A percentile compares a stretch with the other conserved stretches of the same genome.
phyloP scores from a whole-genome alignment of 2,888 invertebrate genomes.

The Meloe dianella region DNA sequence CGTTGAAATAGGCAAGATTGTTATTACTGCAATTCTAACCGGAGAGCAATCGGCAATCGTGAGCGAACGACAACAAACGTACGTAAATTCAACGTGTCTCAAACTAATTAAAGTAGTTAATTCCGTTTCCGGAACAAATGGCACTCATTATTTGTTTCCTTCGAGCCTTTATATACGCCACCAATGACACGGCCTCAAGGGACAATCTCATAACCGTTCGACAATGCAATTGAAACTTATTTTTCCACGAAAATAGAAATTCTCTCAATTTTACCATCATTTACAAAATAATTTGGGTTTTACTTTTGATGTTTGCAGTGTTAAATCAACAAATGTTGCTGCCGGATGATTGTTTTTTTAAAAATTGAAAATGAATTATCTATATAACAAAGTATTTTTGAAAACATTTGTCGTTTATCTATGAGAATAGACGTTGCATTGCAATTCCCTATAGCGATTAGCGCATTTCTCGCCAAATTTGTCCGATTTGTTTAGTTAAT shows the following conservation, averaged over 20 bases:
- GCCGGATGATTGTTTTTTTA: not conserved
- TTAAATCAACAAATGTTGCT: not conserved
- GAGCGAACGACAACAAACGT: slow-evolving; percentile 54
- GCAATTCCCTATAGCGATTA: slow-evolving; percentile 29
- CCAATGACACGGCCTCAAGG: slow-evolving; percentile 42
- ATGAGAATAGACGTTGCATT: slow-evolving; percentile 25
- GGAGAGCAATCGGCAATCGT: slow-evolving; percentile 52
- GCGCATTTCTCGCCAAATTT: slow-evolving; percentile 39
- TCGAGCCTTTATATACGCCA: slow-evolving; percentile 43
- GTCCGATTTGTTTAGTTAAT: slow-evolving; percentile 42
- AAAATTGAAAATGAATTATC: slow-evolving; percentile 3
- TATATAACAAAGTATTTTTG: not conserved
- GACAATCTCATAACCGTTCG: slow-evolving; percentile 3
- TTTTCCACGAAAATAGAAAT: not conserved
- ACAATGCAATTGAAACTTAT: not conserved
- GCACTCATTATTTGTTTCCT: slow-evolving; percentile 57
- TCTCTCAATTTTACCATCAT: not conserved
- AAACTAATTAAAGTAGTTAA: slow-evolving; percentile 62
- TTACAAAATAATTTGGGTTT: not conserved
- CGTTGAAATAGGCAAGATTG: slow-evolving; percentile 52
- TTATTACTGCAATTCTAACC: slow-evolving; percentile 52
- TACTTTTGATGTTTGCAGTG: not conserved
- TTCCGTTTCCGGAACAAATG: slow-evolving; percentile 60
- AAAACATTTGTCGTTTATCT: slow-evolving; percentile 20
- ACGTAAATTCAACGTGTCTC: slow-evolving; percentile 61